Evolutionary conservation across 2,113 vertebrate genomes (phyloP), one percentile per base, ranked within the genome.

Genomic region (Pelobates fuscus): DNA sequence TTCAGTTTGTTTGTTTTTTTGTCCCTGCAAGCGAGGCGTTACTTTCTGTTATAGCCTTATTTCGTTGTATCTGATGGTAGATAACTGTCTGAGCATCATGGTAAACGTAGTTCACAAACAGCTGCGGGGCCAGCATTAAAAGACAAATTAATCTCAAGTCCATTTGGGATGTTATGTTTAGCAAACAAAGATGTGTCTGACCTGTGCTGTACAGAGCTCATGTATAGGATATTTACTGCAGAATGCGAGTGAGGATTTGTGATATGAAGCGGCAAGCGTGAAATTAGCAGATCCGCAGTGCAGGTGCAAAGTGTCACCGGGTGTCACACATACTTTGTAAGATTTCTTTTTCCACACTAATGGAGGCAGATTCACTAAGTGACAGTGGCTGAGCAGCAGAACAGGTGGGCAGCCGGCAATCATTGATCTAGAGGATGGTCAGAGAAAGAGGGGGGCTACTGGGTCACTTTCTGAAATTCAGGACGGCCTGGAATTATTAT

Each of bases 181-280:
- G 5, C 5, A 37, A 37, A 27, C 18, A 49, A 55, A 2, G 52
- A 5, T 23, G n/a, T n/a, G 21, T 3, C n/a, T 1, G 52, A 3
- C 52, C 52, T 55, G 20, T 55, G 52, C 52, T 55, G 52, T 21
- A 5, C 21, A 23, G 32, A 6, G 32, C 32, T 37, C 17, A 3
- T 23, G 21, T 23, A 55, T 8, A 7, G 52, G 20, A 17, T 20
- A 23, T 23, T 55, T 55, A 10, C 7, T 55, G 8, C 59, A 60
- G 57, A 29, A 64, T 76, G 72, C 44, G 57, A 59, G 52, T 18
- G 30, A 60, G 64, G 55, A 67, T 76, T 67, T 65, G 62, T 76
- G 72, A 76, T 76, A 76, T 30, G 72, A 76, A 61, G 64, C 64
- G 55, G 72, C 72, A 76, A 58, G 72, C 63, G 72, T 76, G 64